Percentiles rank a stretch among this genome's conserved stretches.
These are phyloP conservation scores for Rhodeus uyekii DNA, from an alignment of 2,797 vertebrate species.

Conservation along the genomic window DNA sequence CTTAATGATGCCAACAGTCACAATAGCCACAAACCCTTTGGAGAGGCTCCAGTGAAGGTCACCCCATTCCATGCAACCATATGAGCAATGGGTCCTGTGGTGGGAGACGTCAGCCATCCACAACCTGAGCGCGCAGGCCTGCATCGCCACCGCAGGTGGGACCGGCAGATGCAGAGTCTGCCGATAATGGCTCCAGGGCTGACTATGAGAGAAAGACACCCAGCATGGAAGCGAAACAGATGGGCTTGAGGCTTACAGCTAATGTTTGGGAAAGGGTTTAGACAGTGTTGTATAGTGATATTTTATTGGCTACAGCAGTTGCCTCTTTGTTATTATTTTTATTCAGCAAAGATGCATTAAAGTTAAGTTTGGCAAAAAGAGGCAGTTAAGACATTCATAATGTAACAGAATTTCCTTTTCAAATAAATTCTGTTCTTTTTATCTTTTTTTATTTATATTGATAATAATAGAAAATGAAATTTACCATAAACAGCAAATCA, in stretches of 20 bases:
- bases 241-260: constrained; percentile 25
- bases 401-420: background rate
- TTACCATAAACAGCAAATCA: background rate
- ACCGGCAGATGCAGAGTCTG: constrained; percentile 21
- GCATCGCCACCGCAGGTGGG: constrained; percentile 38
- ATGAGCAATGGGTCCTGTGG: constrained; percentile 54
- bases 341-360: background rate
- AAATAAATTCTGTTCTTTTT: background rate
- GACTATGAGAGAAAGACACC: constrained; percentile 29
- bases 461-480: background rate
- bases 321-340: background rate
- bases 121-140: constrained; percentile 43
- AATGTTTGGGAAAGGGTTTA: background rate
- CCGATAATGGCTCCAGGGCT: constrained; percentile 39
- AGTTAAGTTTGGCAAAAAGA: no score
- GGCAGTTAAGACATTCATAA: background rate
- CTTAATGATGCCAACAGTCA: constrained; percentile 50
- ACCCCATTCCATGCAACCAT: constrained; percentile 40
- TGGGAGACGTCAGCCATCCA: constrained; percentile 30
- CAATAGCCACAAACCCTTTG: constrained; percentile 52
- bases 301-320: background rate
- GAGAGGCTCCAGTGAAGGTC: constrained; percentile 49
- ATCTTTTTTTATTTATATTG: background rate
- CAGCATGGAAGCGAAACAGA: constrained; percentile 42
- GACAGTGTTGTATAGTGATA: background rate